Percentiles rank a stretch among this genome's conserved stretches.
Evolutionary conservation across 2,113 vertebrate genomes (phyloP).

Genomic region (Tympanuchus pallidicinctus): DNA sequence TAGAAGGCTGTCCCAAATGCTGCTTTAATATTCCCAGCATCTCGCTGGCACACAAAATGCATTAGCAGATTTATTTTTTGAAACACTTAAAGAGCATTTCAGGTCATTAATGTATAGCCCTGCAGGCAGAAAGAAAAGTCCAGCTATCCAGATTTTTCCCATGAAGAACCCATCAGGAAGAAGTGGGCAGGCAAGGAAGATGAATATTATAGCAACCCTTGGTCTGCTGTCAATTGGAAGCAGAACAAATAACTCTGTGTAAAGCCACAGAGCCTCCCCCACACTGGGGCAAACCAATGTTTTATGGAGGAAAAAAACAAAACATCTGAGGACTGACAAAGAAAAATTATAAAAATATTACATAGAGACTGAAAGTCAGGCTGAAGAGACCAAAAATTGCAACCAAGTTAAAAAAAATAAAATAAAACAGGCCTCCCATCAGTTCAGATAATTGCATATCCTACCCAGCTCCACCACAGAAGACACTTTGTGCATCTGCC

Average conservation of each 20-base stretch:
- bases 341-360: background rate
- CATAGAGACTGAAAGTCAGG: background rate
- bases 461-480: background rate
- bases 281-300: background rate
- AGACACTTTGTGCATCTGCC: slow-evolving; percentile 32
- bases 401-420: background rate
- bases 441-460: slow-evolving; percentile 25
- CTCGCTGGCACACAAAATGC: background rate
- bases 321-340: background rate
- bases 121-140: background rate
- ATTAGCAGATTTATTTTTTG: background rate
- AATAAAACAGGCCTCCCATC: background rate
- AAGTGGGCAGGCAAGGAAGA: background rate
- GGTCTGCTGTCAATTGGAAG: background rate
- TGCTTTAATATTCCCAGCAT: background rate
- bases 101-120: background rate
- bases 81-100: background rate
- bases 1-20: background rate
- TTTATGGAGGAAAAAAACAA: background rate
- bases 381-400: background rate
- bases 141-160: background rate
- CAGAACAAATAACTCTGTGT: background rate
- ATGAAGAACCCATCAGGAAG: background rate
- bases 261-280: background rate
- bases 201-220: background rate